Evolutionary conservation across 2,113 vertebrate genomes (phyloP), one percentile per base, ranked within the genome.

Genomic region (Chauna torquata): DNA sequence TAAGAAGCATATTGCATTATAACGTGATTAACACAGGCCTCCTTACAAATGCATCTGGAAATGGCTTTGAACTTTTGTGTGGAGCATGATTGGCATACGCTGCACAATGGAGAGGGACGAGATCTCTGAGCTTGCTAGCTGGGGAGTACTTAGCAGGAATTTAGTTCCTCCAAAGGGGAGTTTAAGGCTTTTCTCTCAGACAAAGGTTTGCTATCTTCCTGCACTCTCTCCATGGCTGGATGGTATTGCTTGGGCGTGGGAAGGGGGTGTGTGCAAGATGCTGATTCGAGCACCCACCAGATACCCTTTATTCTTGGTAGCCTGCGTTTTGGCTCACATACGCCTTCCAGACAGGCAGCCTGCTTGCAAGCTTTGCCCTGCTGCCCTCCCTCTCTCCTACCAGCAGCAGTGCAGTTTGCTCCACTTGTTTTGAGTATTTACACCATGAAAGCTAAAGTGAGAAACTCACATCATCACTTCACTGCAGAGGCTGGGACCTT

Each of bases 11-110:
- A 92, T 98, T 97, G 92, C 86, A 80, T 94, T 96, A 95, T 92
- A 95, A 97, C 96, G 93, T 93, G 93, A 98, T 98, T 98, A 98
- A 95, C 95, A 96, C 96, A 70, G 90, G 68, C 70, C 83, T 97
- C 94, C 98, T 98, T 95, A 97, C 90, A 97, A 97, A 98, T 80
- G 92, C 96, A 94, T 96, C 96, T 91, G 94, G 94, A 96, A 96
- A 94, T 28, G 90, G 92, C 97, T 98, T 98, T 98, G 98, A 98
- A 98, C 98, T 98, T 86, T 82, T 82, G 83, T 82, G 77, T 44
- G 80, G 90, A 96, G 95, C 96, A 95, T 74, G 93, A 97, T 96
- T 95, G 82, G 97, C 97, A 97, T 94, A 85, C 14, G 4, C 84
- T 69, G 62, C 11, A 70, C 58, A 7, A 1, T 6, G 44, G 30